Evolutionary conservation across 1,140 invertebrate genomes (phyloP).

Genomic region (Bombus consobrinus): DNA sequence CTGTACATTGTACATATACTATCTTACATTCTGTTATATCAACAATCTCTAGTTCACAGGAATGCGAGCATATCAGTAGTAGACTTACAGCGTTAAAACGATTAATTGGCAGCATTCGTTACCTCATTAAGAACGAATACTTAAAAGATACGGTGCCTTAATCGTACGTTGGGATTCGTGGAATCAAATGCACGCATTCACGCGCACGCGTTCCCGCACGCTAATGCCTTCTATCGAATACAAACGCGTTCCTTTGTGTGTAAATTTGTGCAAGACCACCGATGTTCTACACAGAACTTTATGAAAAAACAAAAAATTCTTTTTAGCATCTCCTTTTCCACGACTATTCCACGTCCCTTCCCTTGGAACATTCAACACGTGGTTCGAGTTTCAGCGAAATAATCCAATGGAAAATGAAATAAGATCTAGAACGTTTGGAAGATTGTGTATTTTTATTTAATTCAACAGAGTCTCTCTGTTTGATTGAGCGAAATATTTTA

Average conservation of each 20-base stretch:
- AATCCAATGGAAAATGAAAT: not conserved
- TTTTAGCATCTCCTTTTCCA: conserved; percentile 37
- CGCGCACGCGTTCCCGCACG: conserved; percentile 52
- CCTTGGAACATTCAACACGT: not conserved
- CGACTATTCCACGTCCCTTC: not conserved
- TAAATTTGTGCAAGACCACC: conserved; percentile 53
- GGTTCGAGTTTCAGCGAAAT: not conserved
- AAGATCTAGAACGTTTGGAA: not conserved
- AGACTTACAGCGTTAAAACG: not conserved
- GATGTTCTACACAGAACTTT: conserved; percentile 18
- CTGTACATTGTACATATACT: no score
- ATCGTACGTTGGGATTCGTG: conserved; percentile 50
- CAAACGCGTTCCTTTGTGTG: conserved; percentile 66
- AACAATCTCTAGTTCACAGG: not conserved
- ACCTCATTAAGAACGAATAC: conserved; percentile 13
- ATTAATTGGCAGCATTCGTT: conserved; percentile 28
- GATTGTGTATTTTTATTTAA: not conserved
- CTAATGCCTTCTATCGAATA: conserved; percentile 38
- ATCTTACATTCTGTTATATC: no score
- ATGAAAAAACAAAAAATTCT: conserved; percentile 46
- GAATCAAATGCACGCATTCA: conserved; percentile 41
- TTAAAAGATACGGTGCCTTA: not conserved
- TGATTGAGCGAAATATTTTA: not conserved
- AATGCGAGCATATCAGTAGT: not conserved
- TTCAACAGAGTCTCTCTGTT: not conserved